These are phyloP conservation scores for Sarcophaga bullata DNA, from an alignment of 1,140 invertebrate species.

Conservation along the genomic window DNA sequence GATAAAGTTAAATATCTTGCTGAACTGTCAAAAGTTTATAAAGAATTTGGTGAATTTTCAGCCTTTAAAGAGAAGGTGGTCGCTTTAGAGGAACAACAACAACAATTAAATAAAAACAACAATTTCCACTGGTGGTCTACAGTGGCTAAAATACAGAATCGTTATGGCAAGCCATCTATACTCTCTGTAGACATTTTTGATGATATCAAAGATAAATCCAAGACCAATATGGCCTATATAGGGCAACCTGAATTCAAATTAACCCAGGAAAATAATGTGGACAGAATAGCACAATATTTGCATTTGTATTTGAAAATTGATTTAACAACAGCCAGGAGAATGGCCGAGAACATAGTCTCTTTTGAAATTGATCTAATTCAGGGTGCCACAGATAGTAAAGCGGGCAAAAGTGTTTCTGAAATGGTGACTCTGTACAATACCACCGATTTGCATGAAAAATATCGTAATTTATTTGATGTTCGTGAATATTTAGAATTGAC, in stretches of 20 bases:
- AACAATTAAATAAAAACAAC: slow-evolving; percentile 10
- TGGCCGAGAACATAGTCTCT: slow-evolving; percentile 40
- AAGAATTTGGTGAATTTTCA: slow-evolving; percentile 51
- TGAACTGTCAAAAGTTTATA: slow-evolving; percentile 48
- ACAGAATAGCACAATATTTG: slow-evolving; percentile 32
- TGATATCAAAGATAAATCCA: slow-evolving; percentile 50
- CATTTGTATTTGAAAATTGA: slow-evolving; percentile 45
- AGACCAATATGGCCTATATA: slow-evolving; percentile 50
- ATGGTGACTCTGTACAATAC: slow-evolving; percentile 46
- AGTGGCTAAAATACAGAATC: slow-evolving; percentile 51
- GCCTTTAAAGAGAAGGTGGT: slow-evolving; percentile 57
- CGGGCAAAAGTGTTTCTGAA: slow-evolving; percentile 36
- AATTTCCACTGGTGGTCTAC: slow-evolving; percentile 55
- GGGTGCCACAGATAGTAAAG: neutral
- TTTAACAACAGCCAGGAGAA: slow-evolving; percentile 40
- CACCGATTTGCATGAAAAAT: slow-evolving; percentile 15
- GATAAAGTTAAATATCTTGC: slow-evolving; percentile 50
- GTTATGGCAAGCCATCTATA: slow-evolving; percentile 52
- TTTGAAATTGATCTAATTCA: slow-evolving; percentile 42
- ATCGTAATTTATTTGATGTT: slow-evolving; percentile 1
- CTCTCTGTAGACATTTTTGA: slow-evolving; percentile 50
- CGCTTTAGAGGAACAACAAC: too few relatives aligned
- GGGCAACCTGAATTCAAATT: slow-evolving; percentile 42
- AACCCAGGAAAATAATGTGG: slow-evolving; percentile 30
- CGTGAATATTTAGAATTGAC: neutral